A percentile compares a stretch with the other conserved stretches of the same genome.
Conservation (phyloP, 1,140 invertebrate genomes). For the Dendroctonus ponderosae region DNA sequence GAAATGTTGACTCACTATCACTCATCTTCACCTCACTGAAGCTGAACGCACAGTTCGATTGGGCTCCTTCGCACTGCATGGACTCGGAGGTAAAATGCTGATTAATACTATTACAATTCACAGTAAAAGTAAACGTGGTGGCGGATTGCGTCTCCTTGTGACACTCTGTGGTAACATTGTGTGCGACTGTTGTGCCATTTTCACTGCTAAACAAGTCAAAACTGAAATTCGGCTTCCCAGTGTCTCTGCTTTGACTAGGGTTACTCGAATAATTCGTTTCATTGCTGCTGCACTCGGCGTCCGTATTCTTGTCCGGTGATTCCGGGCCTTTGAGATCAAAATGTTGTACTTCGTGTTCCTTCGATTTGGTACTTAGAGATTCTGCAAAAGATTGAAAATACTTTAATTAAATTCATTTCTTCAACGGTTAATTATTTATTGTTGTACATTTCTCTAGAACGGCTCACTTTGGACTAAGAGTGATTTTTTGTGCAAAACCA, state of each 20-base stretch:
- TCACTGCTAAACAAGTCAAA: neutral
- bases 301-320: too few species aligned
- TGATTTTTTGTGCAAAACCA: too few species aligned
- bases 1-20: neutral
- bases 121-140: neutral
- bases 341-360: slow-evolving; percentile 4
- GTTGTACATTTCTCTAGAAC: too few species aligned
- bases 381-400: slow-evolving; percentile 3
- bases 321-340: slow-evolving; percentile 8
- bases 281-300: neutral
- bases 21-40: too few species aligned
- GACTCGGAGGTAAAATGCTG: too few species aligned
- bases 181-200: too few species aligned
- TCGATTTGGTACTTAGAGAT: slow-evolving; percentile 17
- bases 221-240: neutral
- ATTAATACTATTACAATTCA: too few species aligned
- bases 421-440: too few species aligned
- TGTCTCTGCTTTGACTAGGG: neutral
- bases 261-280: neutral
- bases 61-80: too few species aligned
- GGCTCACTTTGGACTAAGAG: too few species aligned
- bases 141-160: neutral
- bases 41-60: too few species aligned
- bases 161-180: neutral
- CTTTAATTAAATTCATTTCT: neutral